phyloP scores from a whole-genome alignment of 2,797 vertebrate species.

The Mionectes olivaceus region DNA sequence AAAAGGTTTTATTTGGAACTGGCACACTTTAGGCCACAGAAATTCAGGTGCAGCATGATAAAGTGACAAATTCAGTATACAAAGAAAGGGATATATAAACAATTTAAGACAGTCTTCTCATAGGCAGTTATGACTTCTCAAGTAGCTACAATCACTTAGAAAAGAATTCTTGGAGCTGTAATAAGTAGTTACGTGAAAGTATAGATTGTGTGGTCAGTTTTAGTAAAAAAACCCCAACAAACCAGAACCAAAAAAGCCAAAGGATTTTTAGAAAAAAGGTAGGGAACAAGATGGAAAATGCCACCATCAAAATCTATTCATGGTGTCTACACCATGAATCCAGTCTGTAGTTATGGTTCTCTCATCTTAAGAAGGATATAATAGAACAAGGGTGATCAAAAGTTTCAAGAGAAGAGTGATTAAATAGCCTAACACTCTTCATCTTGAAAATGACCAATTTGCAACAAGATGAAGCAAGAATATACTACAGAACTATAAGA shows the following conservation, averaged over 20 bases:
- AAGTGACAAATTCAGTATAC: background rate
- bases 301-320: background rate
- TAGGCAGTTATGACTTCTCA: background rate
- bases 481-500: background rate
- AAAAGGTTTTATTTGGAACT: background rate
- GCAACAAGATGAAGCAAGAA: background rate
- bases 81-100: background rate
- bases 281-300: background rate
- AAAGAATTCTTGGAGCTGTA: background rate
- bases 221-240: background rate
- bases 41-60: background rate
- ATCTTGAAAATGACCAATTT: background rate
- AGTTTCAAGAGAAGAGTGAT: background rate
- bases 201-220: background rate
- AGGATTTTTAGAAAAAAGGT: background rate
- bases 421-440: background rate
- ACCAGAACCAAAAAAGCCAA: background rate
- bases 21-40: background rate
- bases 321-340: background rate
- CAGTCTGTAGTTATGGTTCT: background rate
- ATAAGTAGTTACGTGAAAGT: background rate
- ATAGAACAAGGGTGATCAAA: background rate
- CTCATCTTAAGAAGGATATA: background rate
- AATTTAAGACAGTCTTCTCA: background rate
- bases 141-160: background rate